A percentile compares a stretch with the other conserved stretches of the same genome.
Conservation (phyloP, 2,113 vertebrate species). For the Alces alces region DNA sequence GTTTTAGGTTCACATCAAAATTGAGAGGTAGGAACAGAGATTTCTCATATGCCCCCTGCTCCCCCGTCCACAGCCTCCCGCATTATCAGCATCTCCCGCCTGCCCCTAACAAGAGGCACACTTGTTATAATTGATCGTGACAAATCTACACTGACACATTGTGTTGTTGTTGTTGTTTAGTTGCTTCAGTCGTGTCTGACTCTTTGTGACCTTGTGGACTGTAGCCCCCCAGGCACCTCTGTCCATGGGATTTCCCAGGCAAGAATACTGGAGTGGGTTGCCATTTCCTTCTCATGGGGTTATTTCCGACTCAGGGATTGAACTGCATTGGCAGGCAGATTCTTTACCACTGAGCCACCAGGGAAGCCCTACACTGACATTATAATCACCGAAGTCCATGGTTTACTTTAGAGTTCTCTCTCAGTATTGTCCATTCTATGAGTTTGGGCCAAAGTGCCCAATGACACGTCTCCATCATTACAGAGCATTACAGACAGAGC, state of each 20-base stretch:
- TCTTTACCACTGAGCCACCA: not conserved
- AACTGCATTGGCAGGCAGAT: not conserved
- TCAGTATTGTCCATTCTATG: accelerated
- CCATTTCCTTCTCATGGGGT: not conserved
- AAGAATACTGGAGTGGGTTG: not conserved
- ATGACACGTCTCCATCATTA: not conserved
- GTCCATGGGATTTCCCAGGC: not conserved
- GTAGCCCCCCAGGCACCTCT: not conserved
- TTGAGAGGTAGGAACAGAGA: not conserved
- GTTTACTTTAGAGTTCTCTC: too few species aligned
- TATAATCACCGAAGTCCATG: not conserved
- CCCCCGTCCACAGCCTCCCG: too few species aligned
- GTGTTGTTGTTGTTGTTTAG: not conserved
- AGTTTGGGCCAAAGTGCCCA: not conserved
- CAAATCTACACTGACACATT: accelerated
- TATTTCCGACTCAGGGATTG: not conserved
- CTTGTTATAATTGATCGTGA: accelerated
- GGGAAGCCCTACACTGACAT: not conserved
- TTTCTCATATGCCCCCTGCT: not conserved
- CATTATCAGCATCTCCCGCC: accelerated
- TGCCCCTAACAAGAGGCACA: accelerated
- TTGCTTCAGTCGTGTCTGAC: not conserved
- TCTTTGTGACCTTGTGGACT: not conserved
- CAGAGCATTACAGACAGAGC: not conserved
- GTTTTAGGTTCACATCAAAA: not conserved